These are phyloP conservation scores for Caenorhabditis sp. DNA, from an alignment of 2,888 invertebrate genomes.

Conservation along the genomic window DNA sequence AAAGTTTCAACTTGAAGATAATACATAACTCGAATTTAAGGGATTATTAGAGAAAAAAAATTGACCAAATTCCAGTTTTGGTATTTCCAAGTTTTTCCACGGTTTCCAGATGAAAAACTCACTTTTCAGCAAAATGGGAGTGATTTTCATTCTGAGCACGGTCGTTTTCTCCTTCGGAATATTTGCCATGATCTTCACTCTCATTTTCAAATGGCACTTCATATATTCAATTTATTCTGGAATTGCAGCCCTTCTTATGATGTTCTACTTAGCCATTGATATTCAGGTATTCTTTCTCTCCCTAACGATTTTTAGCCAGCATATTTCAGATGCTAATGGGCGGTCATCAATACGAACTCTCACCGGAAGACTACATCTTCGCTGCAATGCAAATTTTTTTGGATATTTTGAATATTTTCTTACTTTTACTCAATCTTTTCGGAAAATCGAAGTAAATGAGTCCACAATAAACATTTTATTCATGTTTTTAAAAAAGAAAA, in stretches of 20 bases:
- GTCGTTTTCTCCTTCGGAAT: constrained; percentile 75
- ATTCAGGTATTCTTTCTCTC: constrained; percentile 72
- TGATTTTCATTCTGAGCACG: constrained; percentile 74
- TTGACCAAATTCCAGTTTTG: too few species aligned
- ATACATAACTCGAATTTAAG: too few species aligned
- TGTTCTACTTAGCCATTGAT: constrained; percentile 77
- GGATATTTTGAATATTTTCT: constrained; percentile 77
- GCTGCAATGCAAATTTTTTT: constrained; percentile 78
- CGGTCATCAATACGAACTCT: constrained; percentile 76
- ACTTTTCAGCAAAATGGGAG: constrained; percentile 70
- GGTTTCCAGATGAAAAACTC: background rate
- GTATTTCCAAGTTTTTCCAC: background rate
- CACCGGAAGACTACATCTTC: constrained; percentile 76
- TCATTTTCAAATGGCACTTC: constrained; percentile 40
- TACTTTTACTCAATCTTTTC: constrained; percentile 73
- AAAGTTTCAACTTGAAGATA: too few species aligned
- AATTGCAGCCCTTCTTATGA: constrained; percentile 76
- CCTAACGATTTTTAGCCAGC: too few species aligned
- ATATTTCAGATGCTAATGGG: constrained; percentile 78
- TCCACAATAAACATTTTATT: background rate
- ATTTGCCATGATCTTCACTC: constrained; percentile 69
- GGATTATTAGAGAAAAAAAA: too few species aligned
- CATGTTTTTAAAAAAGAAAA: background rate
- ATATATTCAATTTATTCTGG: constrained; percentile 74
- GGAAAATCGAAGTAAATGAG: constrained; percentile 31